Percentiles rank a stretch among this genome's conserved stretches.
phyloP scores from a whole-genome alignment of 2,797 vertebrate species.

The Meda fulgida region DNA sequence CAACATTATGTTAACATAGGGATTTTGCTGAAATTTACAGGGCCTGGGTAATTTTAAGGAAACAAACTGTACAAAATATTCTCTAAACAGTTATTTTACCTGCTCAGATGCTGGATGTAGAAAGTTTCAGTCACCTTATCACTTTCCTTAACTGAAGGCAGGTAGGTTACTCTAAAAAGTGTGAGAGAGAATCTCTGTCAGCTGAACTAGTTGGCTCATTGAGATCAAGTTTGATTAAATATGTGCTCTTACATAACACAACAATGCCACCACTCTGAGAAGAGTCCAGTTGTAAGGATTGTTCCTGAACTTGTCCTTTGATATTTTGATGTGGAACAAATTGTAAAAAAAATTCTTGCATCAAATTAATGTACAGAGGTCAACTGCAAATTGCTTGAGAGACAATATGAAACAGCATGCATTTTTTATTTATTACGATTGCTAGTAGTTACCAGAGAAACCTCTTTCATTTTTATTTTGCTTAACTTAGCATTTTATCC shows the following conservation, averaged over 20 bases:
- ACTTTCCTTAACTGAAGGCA: conserved; percentile 55
- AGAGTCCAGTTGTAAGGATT: background rate
- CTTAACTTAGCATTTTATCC: background rate
- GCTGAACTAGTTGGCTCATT: conserved; percentile 41
- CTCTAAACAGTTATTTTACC: background rate
- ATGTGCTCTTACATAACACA: conserved; percentile 54
- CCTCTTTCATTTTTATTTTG: background rate
- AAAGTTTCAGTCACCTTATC: conserved; percentile 42
- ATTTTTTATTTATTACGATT: background rate
- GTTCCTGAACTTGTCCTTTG: background rate
- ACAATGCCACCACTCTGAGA: conserved; percentile 18
- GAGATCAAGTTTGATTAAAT: conserved; percentile 58
- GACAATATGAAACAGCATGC: background rate
- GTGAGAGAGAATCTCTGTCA: conserved; percentile 54
- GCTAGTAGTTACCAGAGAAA: background rate
- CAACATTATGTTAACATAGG: background rate
- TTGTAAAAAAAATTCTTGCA: background rate
- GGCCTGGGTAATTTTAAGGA: background rate
- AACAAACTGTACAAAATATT: conserved; percentile 9
- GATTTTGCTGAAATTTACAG: background rate
- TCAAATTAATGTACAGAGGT: background rate
- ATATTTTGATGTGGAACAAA: conserved; percentile 35
- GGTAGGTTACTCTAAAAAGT: conserved; percentile 33
- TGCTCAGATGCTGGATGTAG: conserved; percentile 15
- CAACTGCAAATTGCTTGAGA: background rate